Evolutionary conservation across 2,797 vertebrate genomes (phyloP).

Genomic region (Gymnothorax reevesii): DNA sequence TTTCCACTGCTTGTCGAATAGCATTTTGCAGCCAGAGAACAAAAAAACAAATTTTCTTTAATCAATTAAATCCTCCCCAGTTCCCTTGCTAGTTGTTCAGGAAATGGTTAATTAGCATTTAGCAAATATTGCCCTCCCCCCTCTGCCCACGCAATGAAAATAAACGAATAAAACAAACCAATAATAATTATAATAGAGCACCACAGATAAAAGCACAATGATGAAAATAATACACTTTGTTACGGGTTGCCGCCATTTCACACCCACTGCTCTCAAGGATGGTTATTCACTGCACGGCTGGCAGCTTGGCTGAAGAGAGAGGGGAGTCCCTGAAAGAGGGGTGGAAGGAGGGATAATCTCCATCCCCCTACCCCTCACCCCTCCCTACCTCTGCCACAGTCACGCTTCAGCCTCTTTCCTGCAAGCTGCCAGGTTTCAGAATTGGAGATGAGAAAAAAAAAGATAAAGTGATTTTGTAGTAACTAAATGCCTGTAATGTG

Average conservation of each 20-base stretch:
- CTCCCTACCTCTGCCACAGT: background rate
- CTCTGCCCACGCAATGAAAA: background rate
- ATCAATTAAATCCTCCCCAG: background rate
- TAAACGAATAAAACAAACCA: too few relatives aligned
- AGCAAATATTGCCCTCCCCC: background rate
- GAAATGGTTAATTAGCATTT: background rate
- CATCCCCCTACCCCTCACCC: background rate
- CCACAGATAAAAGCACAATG: background rate
- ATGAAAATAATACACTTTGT: background rate
- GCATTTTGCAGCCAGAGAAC: background rate
- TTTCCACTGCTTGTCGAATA: background rate
- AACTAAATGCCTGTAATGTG: background rate
- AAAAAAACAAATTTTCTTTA: background rate
- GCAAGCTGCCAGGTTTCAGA: background rate
- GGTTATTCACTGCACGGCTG: constrained; percentile 13
- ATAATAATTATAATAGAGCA: too few relatives aligned
- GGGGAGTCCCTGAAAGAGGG: background rate
- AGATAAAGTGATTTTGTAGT: background rate
- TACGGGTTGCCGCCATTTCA: background rate
- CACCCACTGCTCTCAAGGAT: background rate
- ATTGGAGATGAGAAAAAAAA: background rate
- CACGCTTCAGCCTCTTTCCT: background rate
- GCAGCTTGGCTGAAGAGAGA: constrained; percentile 7
- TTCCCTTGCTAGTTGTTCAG: background rate
- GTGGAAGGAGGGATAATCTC: too few relatives aligned